Evolutionary conservation across 2,113 vertebrate genomes (phyloP).

Genomic region (Steatornis caripensis): DNA sequence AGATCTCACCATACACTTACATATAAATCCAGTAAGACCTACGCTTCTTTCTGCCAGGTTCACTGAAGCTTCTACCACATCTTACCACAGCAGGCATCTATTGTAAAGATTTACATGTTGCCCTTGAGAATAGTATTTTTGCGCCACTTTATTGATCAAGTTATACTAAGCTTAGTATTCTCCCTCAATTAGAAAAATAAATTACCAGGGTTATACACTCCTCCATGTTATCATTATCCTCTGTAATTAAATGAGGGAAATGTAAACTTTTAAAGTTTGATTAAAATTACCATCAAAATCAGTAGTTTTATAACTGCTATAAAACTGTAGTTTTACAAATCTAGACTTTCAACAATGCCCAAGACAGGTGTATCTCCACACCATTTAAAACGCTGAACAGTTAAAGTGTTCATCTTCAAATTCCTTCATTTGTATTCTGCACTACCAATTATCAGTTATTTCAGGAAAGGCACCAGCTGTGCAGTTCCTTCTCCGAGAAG

Average conservation of each 20-base stretch:
- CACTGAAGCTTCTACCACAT: background rate
- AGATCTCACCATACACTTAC: background rate
- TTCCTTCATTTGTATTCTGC: background rate
- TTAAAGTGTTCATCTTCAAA: background rate
- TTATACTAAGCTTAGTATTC: background rate
- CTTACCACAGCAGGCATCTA: background rate
- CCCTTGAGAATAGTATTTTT: background rate
- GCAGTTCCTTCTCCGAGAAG: background rate
- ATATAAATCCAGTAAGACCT: background rate
- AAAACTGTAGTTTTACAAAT: background rate
- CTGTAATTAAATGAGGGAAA: background rate
- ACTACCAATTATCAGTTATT: background rate
- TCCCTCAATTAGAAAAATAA: background rate
- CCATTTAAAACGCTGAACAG: background rate
- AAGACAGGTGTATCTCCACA: background rate
- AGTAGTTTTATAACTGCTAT: background rate
- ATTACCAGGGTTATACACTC: background rate
- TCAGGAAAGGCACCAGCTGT: conserved; percentile 33
- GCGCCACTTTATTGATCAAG: background rate
- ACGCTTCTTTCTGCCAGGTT: background rate
- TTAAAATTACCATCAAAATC: background rate
- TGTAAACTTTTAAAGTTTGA: background rate
- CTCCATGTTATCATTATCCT: background rate
- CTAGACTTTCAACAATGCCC: background rate
- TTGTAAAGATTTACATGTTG: background rate